Base-by-base conservation (phyloP, 2,797 vertebrate genomes). In the Sciurus carolinensis region DNA sequence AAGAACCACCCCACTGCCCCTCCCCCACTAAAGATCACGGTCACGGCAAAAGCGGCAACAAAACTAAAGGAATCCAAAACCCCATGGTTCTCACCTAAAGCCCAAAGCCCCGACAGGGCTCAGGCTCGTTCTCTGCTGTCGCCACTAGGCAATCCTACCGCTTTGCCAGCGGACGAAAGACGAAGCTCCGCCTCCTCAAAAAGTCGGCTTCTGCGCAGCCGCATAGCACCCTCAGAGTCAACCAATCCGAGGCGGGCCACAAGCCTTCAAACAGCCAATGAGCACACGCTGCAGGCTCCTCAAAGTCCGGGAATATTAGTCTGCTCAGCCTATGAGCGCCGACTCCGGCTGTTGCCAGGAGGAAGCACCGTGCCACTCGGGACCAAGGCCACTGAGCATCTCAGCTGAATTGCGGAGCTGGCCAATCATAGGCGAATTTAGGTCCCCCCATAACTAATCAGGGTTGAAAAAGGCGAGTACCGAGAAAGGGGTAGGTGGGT, bases 311-410 rank as follows among this genome's bases (percentile, higher is more conserved):
- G 36, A 28, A 28, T 30, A 13, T 24, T 30, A 22, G 0, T 44
- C 39, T 24, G 57, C 39, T 90, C 66, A 82, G 67, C 97, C 97
- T 91, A 97, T 97, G 85, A 93, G 69, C 54, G 15, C 24, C 2
- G 1, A 22, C 69, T 73, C 73, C 24, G 52, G 95, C 92, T 98
- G 95, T 97, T 98, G 97, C 97, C 96, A 93, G 97, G 97, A 95
- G 95, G 92, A 98, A 97, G 92, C 1, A 42, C 76, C 6, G 28
- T 75, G 30, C 96, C 89, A 28, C 79, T 36, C 4, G 90, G 95
- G 89, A 87, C 90, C 6, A 39, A 22, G 95, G 88, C 97, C 96
- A 92, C 87, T 97, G 82, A 97, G 86, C 81, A n/a, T 52, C 85
- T 75, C 47, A 13, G 50, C 84, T 66, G 24, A 13, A 1, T 83